Base-by-base conservation (phyloP, 2,888 invertebrate species). In the Cryptosula pallasiana region DNA sequence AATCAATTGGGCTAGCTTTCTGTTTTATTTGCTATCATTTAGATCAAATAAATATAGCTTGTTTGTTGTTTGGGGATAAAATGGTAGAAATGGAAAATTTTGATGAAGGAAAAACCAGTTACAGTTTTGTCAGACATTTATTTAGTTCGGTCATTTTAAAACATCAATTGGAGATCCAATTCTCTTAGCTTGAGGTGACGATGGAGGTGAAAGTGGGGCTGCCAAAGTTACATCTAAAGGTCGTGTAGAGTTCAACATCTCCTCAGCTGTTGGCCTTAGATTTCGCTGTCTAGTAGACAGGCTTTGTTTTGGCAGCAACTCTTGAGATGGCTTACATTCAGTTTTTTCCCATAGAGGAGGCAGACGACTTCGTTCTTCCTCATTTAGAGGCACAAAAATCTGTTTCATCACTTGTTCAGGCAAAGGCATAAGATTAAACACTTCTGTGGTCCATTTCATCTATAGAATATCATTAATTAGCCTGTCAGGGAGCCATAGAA, bases 261-360 rank as follows among this genome's bases (percentile, higher is more conserved):
- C 63, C 5, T 27, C 13, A 5, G 3, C 63, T 25, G 63, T 63
- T 3, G 63, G 63, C 63, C 32, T 25, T 34, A 63, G 34, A 9
- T 63, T 63, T 63, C 32, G 20, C 34, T 32, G 13, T 27, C 3
- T 25, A 16, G 16, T 16, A 9, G 32, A 5, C 32, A 29, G 32
- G 2, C 13, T 27, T 9, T 27, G 2, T 32, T 63, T 63, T 13
- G 63, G 34, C 5, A 70, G 45, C 5, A 70, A 45, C 45, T 70
- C 70, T 25, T 36, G 36, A 23, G 70, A 70, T n/a, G 70, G 45
- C 32, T 70, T 70, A 45, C 70, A 70, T 63, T 63, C 63, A 63
- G 63, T 29, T 5, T 63, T 63, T 32, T 63, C 63, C 63, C 63
- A 63, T 5, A 63, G 63, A 23, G 45, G 35, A 3, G 70, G 70